Evolutionary conservation across 2,888 invertebrate genomes (phyloP).

Genomic region (Octonoba sinensis): DNA sequence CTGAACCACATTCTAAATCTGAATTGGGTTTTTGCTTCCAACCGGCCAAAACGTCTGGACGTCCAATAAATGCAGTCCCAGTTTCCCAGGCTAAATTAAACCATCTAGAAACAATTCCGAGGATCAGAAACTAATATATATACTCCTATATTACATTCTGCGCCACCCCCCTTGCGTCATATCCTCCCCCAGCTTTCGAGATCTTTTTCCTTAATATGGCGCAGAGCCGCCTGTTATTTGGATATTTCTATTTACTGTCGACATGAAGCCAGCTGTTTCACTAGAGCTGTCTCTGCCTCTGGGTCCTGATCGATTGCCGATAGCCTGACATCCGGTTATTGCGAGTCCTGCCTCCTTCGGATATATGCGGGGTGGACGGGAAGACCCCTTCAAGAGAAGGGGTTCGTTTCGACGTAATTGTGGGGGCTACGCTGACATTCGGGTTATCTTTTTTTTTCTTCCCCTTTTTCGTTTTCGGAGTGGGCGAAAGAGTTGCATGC

Average conservation of each 20-base stretch:
- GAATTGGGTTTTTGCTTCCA: conserved; percentile 52
- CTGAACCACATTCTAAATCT: conserved; percentile 50
- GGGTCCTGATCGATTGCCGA: conserved; percentile 52
- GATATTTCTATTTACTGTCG: conserved; percentile 62
- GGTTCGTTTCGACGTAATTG: too few relatives aligned
- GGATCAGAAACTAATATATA: conserved; percentile 60
- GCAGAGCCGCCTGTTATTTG: conserved; percentile 50
- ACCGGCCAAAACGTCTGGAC: conserved; percentile 7
- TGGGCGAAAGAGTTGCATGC: too few relatives aligned
- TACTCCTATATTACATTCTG: conserved; percentile 59
- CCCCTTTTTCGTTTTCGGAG: too few relatives aligned
- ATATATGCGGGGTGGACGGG: too few relatives aligned
- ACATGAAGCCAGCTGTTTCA: conserved; percentile 56
- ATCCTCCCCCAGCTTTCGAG: conserved; percentile 20
- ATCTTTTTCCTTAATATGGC: conserved; percentile 60
- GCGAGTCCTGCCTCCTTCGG: conserved; percentile 33
- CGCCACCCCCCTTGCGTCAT: conserved; percentile 20
- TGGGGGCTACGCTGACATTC: too few relatives aligned
- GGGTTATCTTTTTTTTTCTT: too few relatives aligned
- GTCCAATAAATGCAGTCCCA: conserved; percentile 57
- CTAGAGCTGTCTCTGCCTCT: conserved; percentile 13
- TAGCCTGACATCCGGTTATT: conserved; percentile 61
- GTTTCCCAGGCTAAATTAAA: conserved; percentile 56
- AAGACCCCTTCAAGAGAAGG: too few relatives aligned
- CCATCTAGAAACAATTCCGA: conserved; percentile 60